Evolutionary conservation across 2,113 vertebrate species (phyloP).

Genomic region (Lynx canadensis): DNA sequence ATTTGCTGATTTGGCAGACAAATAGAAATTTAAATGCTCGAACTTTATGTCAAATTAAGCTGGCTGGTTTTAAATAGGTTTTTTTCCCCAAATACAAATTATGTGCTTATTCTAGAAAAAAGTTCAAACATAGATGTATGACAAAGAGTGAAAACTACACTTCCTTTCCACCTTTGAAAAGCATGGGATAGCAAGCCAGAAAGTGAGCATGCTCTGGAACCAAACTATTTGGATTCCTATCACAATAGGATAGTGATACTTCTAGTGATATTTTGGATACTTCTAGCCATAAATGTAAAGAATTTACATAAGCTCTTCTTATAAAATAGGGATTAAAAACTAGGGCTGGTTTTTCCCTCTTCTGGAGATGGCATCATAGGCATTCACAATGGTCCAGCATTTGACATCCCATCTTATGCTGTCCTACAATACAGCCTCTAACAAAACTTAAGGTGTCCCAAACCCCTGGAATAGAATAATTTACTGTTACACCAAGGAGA

Average conservation of each 20-base stretch:
- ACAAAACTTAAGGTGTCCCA: background rate
- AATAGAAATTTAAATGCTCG: background rate
- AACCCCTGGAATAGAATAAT: background rate
- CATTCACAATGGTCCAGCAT: background rate
- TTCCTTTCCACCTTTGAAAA: background rate
- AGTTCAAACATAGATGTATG: background rate
- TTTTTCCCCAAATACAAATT: background rate
- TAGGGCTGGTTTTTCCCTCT: background rate
- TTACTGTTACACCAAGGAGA: background rate
- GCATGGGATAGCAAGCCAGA: background rate
- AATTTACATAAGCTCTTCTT: conserved; percentile 8
- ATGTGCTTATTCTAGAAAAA: background rate
- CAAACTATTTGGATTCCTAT: background rate
- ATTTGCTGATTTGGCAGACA: background rate
- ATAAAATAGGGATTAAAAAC: conserved; percentile 22
- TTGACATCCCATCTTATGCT: background rate
- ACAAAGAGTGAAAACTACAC: background rate
- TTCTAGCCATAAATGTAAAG: background rate
- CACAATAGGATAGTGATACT: too few species aligned
- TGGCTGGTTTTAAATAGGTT: background rate
- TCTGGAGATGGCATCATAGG: background rate
- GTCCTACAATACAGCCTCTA: background rate
- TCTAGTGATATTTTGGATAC: background rate
- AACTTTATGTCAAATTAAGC: background rate
- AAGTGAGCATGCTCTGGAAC: background rate